Base-by-base conservation (phyloP, 92 coral and sea anemone genomes). In the Phenganax marumi region DNA sequence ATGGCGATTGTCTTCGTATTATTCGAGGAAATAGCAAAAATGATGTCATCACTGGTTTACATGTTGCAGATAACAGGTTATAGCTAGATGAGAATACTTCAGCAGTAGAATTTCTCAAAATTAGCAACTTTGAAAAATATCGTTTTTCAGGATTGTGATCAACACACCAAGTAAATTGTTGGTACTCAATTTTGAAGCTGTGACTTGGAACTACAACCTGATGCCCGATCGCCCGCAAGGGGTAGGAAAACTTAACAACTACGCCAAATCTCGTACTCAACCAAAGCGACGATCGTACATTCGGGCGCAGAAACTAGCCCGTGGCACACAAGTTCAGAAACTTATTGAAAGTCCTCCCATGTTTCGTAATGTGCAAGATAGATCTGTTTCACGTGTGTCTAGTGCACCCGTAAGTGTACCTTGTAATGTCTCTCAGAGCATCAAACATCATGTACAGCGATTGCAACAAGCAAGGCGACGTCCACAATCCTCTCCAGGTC, bases 21-120 rank as follows among this genome's bases (percentile, higher is more conserved):
- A 95, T 95, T 39, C 98, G 98, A 50, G 98, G 98, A 25, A 95
- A 95, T 84, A 95, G 98, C 80, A 95, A 91, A 75, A 95, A 91
- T 54, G 98, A 95, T 66, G 84, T 92, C 66, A 90, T 95, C 70
- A 92, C 85, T 6, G 88, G 96, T 14, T 86, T 91, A 64, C 89
- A 97, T 66, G 93, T 90, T 3, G 85, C 85, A 22, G 97, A 88
- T 12, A 89, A 89, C 80, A 92, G 97, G 98, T 92, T 64, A 71
- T 86, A 54, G 25, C 16, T 5, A 52, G 24, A 14, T 57, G 64
- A 18, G 8, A 52, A 61, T 14, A 8, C 16, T 50, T 47, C 26
- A 33, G 43, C 43, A 33, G 5, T 33, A 33, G 43, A 33, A 1
- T 33, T 2, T 33, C 43, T 33, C 43, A 33, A 33, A 33, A 8